These are phyloP conservation scores for Philaethria dido DNA, from an alignment of 2,888 invertebrate species.

Conservation along the genomic window DNA sequence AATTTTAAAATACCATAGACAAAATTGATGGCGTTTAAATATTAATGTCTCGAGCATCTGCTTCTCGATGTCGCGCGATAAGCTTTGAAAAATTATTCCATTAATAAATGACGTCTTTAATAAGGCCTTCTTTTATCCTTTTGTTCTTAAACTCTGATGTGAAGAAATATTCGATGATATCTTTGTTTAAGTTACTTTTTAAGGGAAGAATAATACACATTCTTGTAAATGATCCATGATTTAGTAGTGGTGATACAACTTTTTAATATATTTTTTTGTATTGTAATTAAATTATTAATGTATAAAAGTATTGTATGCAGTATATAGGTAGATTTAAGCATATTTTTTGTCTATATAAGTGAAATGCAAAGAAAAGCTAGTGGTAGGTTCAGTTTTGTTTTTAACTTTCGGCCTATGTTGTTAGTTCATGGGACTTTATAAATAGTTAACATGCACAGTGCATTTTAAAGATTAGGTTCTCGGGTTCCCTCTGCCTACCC, in stretches of 20 bases:
- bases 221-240: neutral
- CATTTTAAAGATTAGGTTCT: too few species aligned
- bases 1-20: conserved; percentile 19
- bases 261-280: neutral
- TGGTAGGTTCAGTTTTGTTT: too few species aligned
- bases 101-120: conserved; percentile 71
- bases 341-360: too few species aligned
- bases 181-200: conserved; percentile 13
- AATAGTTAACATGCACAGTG: too few species aligned
- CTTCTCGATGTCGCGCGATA: conserved; percentile 53
- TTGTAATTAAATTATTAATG: neutral
- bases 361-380: too few species aligned
- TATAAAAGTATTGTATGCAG: too few species aligned
- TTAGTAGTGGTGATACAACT: conserved; percentile 5
- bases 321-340: too few species aligned
- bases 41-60: conserved; percentile 22
- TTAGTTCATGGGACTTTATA: too few species aligned
- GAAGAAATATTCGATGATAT: conserved; percentile 19
- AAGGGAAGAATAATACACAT: neutral
- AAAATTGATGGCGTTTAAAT: conserved; percentile 25
- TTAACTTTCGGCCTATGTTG: too few species aligned
- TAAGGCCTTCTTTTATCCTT: conserved; percentile 18
- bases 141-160: conserved; percentile 21
- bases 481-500: too few species aligned
- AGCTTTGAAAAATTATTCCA: conserved; percentile 74